Base-by-base conservation (phyloP, 2,888 invertebrate species). In the Stomorhina lunata region DNA sequence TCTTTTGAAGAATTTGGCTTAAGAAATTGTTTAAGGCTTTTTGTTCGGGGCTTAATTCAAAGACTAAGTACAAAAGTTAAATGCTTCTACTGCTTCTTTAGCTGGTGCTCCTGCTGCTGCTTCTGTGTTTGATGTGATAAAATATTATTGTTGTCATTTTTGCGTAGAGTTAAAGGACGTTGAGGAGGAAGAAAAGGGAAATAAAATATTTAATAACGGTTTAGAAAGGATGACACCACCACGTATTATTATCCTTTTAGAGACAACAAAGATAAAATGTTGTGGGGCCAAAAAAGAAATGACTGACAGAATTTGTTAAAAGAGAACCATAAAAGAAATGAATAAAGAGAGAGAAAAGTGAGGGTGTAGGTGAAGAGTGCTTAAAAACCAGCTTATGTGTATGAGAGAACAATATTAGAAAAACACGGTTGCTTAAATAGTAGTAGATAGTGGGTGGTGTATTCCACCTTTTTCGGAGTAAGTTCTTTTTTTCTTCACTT, bases 391-490 rank as follows among this genome's bases (percentile, higher is more conserved):
- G n/a, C n/a, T n/a, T n/a, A n/a, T 40, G 27, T 37, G 6, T 7
- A 4, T n/a, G 1, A 37, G 10, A 37, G 15, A 27, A n/a, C 15
- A 48, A 37, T 25, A 20, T n/a, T 27, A 12, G 2, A n/a, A 27
- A n/a, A 20, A 9, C 68, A 69, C 4, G 57, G 81, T 78, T 78
- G 81, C 9, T 50, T 45, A 17, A 59, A 53, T n/a, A n/a, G 81
- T 77, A 81, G 57, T 15, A 63, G 25, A 29, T 43, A 29, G 75
- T 78, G 81, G 77, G 73, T 81, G 81, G 72, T 37, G 37, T 25
- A 45, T 43, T 53, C 20, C 10, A 5, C n/a, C n/a, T 57, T 12
- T 71, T 77, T 68, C 72, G 73, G 77, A 77, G 61, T 77, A 40
- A 37, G 37, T 68, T n/a, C n/a, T 57, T 45, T 48, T 40, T 12